Percentiles rank a stretch among this genome's conserved stretches.
Conservation (phyloP, 2,113 vertebrate genomes). For the Sterrhoptilus dennistouni region DNA sequence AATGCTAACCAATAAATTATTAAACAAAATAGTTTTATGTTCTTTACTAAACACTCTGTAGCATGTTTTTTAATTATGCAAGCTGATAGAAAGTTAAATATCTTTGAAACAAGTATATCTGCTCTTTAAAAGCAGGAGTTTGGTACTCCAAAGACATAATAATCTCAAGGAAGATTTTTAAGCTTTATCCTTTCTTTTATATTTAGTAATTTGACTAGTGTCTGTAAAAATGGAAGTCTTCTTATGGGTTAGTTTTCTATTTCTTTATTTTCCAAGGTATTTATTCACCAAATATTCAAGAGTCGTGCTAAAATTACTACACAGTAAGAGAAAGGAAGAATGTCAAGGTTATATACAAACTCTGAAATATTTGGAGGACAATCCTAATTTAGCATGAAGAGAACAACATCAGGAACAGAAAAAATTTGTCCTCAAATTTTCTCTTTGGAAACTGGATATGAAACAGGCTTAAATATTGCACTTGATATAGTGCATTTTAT, state of each 20-base stretch:
- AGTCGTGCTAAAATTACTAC: not conserved
- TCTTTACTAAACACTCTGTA: not conserved
- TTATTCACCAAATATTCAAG: not conserved
- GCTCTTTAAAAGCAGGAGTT: not conserved
- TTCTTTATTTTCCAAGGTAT: not conserved
- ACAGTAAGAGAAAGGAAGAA: not conserved
- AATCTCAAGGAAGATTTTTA: not conserved
- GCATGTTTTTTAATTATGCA: not conserved
- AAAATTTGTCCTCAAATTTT: not conserved
- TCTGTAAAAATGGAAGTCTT: not conserved
- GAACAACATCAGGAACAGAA: not conserved
- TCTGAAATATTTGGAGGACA: not conserved
- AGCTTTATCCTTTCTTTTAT: not conserved
- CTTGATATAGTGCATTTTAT: not conserved
- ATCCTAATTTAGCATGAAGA: not conserved
- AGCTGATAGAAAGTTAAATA: not conserved
- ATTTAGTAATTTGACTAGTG: not conserved
- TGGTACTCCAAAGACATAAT: not conserved
- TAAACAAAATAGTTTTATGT: not conserved
- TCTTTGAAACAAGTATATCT: not conserved
- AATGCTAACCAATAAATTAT: not conserved
- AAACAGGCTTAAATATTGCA: not conserved
- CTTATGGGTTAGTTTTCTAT: not conserved
- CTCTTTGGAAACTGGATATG: not conserved
- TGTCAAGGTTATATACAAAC: not conserved